Percentiles rank a stretch among this genome's conserved stretches.
Evolutionary conservation across 2,888 invertebrate species (phyloP).

Genomic region (Nymphalis c-album): DNA sequence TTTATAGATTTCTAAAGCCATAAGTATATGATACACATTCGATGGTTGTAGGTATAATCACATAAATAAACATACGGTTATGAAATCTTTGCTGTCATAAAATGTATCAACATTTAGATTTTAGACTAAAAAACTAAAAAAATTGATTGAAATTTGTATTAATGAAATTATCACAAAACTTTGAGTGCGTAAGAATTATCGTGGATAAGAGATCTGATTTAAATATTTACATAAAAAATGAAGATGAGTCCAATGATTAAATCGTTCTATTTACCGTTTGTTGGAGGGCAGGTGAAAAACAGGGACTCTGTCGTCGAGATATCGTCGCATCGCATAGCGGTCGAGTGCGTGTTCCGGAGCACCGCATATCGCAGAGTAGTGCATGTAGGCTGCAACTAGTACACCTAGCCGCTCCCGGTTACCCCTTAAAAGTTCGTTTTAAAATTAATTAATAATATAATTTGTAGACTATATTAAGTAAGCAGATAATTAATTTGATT

Average conservation of each 20-base stretch:
- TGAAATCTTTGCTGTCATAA: too few relatives aligned
- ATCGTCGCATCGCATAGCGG: constrained; percentile 95
- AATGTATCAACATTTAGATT: too few relatives aligned
- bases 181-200: too few relatives aligned
- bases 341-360: constrained; percentile 91
- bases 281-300: constrained; percentile 73
- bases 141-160: too few relatives aligned
- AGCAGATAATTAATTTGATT: too few relatives aligned
- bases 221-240: too few relatives aligned
- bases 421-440: constrained; percentile 81
- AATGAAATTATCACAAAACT: too few relatives aligned
- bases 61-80: too few relatives aligned
- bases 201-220: too few relatives aligned
- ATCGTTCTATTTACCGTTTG: constrained; percentile 58
- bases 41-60: too few relatives aligned
- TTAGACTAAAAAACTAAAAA: too few relatives aligned
- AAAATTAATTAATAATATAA: not conserved
- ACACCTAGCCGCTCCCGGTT: constrained; percentile 92
- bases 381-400: constrained; percentile 95
- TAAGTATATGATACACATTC: not conserved
- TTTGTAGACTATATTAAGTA: not conserved
- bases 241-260: too few relatives aligned
- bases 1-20: constrained; percentile 11
- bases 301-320: constrained; percentile 85
- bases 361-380: constrained; percentile 96